Evolutionary conservation across 2,113 vertebrate genomes (phyloP), one percentile per base, ranked within the genome.

Genomic region (Nyctereutes procyonoides): DNA sequence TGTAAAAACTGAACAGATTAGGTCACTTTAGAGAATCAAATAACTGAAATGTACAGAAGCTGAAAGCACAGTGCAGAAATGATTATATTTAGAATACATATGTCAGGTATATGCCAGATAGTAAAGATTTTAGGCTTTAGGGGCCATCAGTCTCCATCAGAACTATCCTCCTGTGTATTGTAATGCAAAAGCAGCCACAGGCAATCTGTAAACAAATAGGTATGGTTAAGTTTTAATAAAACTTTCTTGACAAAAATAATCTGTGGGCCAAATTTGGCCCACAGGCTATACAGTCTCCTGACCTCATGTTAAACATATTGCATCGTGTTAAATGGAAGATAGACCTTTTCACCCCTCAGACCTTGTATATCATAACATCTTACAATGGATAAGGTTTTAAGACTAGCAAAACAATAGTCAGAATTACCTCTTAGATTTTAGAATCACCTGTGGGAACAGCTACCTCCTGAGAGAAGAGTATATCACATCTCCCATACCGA

Each of bases 11-110:
- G 60, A 55, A 85, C 4, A 85, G 81, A 71, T 95, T 91, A 93
- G 90, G 9, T 56, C 77, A 82, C 77, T 97, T 90, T 69, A 73
- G 88, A 92, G 53, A 96, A 90, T 96, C 74, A 80, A 85, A 84
- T 43, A 89, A 94, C 76, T 90, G 51, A 85, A 89, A 87, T 51
- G 38, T 48, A 11, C 5, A n/a, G 19, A 90, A 43, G 51, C 12
- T 3, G 38, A 73, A 79, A 93, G 28, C n/a, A 38, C 6, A 38
- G 17, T 3, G 8, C 16, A 14, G 58, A 87, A 63, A 86, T 14
- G 13, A 28, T 15, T 58, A 7, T 56, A 30, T 30, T 88, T n/a
- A 35, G 53, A 26, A 60, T 10, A 38, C 8, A 10, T 24, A 17
- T 4, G 22, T 17, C 35, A 67, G 35, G 53, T 26, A 2, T 56